Evolutionary conservation across 1,140 invertebrate species (phyloP).

Genomic region (Drosophila oshimai): DNA sequence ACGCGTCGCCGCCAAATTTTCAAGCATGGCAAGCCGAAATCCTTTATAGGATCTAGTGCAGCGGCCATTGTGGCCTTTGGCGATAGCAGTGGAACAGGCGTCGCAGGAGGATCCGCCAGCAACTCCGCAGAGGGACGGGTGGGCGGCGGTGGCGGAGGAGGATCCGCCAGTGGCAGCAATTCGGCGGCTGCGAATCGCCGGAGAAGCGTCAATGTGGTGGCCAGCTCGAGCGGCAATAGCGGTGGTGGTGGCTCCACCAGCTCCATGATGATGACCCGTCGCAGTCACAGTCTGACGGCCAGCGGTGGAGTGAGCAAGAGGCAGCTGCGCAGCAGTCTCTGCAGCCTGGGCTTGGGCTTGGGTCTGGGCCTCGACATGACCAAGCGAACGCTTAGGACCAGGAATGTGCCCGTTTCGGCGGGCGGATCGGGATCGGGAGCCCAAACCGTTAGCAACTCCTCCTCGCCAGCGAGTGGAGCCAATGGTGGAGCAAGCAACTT

Average conservation of each 20-base stretch:
- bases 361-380: slow-evolving; percentile 36
- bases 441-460: not conserved
- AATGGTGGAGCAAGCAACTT: not conserved
- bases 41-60: slow-evolving; percentile 36
- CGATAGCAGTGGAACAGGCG: not conserved
- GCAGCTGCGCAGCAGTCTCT: slow-evolving; percentile 68
- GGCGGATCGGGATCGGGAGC: not conserved
- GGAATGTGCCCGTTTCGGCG: slow-evolving; percentile 46
- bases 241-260: not conserved
- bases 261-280: slow-evolving; percentile 54
- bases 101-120: not conserved
- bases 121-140: not conserved
- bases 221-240: slow-evolving; percentile 2
- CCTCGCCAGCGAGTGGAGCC: not conserved
- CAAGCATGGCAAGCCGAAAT: slow-evolving; percentile 45
- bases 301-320: slow-evolving; percentile 52
- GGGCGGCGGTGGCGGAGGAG: not conserved
- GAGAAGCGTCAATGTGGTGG: slow-evolving; percentile 7
- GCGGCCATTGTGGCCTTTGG: slow-evolving; percentile 46
- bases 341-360: slow-evolving; percentile 28
- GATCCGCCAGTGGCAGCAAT: not conserved
- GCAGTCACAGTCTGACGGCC: slow-evolving; percentile 48
- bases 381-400: slow-evolving; percentile 67
- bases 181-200: not conserved
- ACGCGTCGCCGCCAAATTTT: slow-evolving; percentile 60